Evolutionary conservation across 2,113 vertebrate species (phyloP), one percentile per base, ranked within the genome.

Genomic region (Stegastes partitus): DNA sequence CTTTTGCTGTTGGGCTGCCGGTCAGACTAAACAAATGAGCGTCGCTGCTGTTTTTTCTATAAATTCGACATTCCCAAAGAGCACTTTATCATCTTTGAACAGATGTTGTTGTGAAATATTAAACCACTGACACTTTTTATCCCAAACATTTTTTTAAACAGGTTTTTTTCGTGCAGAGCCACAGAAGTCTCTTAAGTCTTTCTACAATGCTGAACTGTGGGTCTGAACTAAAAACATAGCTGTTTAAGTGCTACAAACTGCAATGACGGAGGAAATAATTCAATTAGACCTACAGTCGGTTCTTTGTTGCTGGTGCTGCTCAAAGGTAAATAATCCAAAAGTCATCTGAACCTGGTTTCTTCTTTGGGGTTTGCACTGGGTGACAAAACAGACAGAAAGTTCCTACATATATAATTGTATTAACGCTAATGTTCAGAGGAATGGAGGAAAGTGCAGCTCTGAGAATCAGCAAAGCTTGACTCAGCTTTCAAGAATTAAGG

Each of bases 401-500:
- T 58, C 67, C 66, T 66, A 25, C 23, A 53, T 67, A 39, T 42
- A 61, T 83, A 74, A 85, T 51, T 58, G 58, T 62, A 58, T 85
- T 81, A 62, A n/a, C 73, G 61, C 16, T 81, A 53, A 79, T 62
- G 71, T 28, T 76, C 76, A 66, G 47, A 57, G 70, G 26, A 67
- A 67, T 16, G 44, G 59, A 59, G 57, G 54, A 64, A 65, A 67
- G 59, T 70, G 42, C 80, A 81, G 82, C 58, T 9, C 49, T 18
- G 57, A 74, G 66, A 81, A 68, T 79, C 28, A 83, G 71, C 57
- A 85, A 87, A 87, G 71, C 76, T 82, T 69, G 77, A 86, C 67
- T 90, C 83, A 81, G 79, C 88, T 90, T 89, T 90, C 71, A 81
- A 80, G 86, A 92, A 86, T 92, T 90, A 87, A 77, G 71, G 61